These are phyloP conservation scores for Eufriesea mexicana DNA, from an alignment of 1,140 invertebrate species.

Conservation along the genomic window DNA sequence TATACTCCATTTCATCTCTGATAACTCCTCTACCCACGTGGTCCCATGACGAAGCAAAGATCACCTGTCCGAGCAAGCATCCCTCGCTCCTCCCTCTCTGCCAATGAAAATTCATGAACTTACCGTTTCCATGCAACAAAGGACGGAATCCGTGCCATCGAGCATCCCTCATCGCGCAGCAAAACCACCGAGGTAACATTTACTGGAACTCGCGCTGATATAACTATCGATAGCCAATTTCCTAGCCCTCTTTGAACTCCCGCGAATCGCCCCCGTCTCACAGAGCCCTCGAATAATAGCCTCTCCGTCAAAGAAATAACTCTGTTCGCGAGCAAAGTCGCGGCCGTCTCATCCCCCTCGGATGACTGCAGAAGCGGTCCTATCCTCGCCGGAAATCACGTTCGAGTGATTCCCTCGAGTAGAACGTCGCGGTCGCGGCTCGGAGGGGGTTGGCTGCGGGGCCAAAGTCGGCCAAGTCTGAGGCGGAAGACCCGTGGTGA, in stretches of 20 bases:
- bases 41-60: constrained; percentile 59
- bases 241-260: constrained; percentile 20
- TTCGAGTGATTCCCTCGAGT: constrained; percentile 76
- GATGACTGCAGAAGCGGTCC: background rate
- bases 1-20: too few species aligned
- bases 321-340: constrained; percentile 34
- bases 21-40: constrained; percentile 26
- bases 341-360: background rate
- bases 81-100: constrained; percentile 28
- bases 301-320: constrained; percentile 36
- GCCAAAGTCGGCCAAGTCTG: constrained; percentile 8
- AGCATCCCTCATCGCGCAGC: too few species aligned
- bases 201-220: background rate
- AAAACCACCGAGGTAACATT: background rate
- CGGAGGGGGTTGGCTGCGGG: background rate
- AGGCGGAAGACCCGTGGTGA: too few species aligned
- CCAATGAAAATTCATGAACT: constrained; percentile 55
- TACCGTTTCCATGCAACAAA: background rate
- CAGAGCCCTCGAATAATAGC: constrained; percentile 38
- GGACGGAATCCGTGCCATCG: too few species aligned
- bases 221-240: constrained; percentile 11
- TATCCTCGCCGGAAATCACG: constrained; percentile 71
- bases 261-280: constrained; percentile 22
- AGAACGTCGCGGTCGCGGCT: background rate
- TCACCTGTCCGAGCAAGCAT: constrained; percentile 35